Conservation (phyloP, 1,140 invertebrate genomes). For the Drosophila triauraria region DNA sequence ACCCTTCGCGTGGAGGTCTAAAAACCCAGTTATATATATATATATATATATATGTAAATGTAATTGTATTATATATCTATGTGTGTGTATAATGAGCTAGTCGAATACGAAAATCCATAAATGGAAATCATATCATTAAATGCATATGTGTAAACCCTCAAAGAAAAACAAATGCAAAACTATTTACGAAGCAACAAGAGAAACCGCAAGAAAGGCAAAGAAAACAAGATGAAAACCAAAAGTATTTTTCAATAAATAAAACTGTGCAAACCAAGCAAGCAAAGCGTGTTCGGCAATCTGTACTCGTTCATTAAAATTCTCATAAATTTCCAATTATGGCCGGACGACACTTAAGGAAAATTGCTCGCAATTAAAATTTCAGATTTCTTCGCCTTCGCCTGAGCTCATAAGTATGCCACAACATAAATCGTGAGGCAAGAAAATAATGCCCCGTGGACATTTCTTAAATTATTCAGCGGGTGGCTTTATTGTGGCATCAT, state of each 20-base stretch:
- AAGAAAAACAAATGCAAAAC: conserved; percentile 46
- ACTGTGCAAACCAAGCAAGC: conserved; percentile 50
- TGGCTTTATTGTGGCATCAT: conserved; percentile 63
- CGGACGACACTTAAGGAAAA: conserved; percentile 45
- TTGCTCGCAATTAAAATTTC: conserved; percentile 57
- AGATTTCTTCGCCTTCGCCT: conserved; percentile 30
- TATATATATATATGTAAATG: conserved; percentile 29
- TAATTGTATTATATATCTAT: conserved; percentile 51
- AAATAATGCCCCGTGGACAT: conserved; percentile 53
- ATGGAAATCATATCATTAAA: conserved; percentile 74
- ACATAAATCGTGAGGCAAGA: conserved; percentile 23
- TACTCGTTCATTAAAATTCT: conserved; percentile 27
- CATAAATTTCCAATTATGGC: conserved; percentile 49
- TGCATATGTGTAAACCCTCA: conserved; percentile 65
- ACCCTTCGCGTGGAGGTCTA: conserved; percentile 56
- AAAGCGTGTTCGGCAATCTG: conserved; percentile 29
- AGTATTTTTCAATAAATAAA: conserved; percentile 80
- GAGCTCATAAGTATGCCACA: conserved; percentile 33
- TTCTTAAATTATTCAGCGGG: conserved; percentile 62
- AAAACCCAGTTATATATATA: conserved; percentile 48
- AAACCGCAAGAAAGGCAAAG: conserved; percentile 22
- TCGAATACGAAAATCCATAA: conserved; percentile 48
- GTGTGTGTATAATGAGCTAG: conserved; percentile 60
- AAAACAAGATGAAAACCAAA: conserved; percentile 10
- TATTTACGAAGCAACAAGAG: conserved; percentile 52